Conservation (phyloP, 2,113 vertebrate genomes). For the Leptosomus discolor region DNA sequence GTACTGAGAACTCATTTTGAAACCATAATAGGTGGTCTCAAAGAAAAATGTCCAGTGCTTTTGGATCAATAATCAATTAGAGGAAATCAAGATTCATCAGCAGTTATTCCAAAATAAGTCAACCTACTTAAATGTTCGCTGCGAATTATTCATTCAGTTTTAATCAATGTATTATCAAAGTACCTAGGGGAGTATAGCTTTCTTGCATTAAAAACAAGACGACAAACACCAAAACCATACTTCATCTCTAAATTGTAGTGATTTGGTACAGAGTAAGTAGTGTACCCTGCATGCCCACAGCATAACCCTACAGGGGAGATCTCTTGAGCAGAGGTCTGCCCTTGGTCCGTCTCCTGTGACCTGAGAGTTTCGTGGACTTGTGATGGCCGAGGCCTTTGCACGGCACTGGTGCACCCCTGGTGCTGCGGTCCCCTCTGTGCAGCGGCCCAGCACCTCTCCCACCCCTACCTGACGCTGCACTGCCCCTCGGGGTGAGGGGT, state of each 20-base stretch:
- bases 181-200: neutral
- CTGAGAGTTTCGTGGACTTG: neutral
- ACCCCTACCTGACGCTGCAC: fast-evolving
- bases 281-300: fast-evolving
- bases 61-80: neutral
- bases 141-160: neutral
- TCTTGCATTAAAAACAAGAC: neutral
- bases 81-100: neutral
- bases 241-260: neutral
- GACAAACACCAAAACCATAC: neutral
- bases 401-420: fast-evolving
- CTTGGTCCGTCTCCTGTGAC: neutral
- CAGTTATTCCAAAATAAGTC: neutral
- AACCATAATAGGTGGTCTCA: neutral
- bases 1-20: neutral
- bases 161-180: neutral
- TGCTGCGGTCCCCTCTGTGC: fast-evolving
- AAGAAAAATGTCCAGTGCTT: neutral
- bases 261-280: neutral
- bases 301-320: neutral
- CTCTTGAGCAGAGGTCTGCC: neutral
- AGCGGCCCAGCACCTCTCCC: neutral
- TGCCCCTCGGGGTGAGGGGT: neutral
- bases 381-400: neutral
- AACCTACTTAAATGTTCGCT: neutral